Conservation (phyloP, 1,140 invertebrate genomes). For the Formica exsecta region DNA sequence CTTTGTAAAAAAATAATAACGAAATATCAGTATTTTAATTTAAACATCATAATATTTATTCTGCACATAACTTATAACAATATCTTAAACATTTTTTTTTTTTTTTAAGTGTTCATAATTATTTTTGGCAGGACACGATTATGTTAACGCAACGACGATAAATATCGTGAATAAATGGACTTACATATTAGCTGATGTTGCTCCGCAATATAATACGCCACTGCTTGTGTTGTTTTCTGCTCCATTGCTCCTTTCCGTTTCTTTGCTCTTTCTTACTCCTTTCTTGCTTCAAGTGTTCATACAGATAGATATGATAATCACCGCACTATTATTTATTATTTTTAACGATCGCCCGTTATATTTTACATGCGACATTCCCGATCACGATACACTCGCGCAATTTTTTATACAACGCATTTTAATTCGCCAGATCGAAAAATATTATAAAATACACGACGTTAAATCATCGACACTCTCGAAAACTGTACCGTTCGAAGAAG, state of each 20-base stretch:
- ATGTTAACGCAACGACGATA: not conserved
- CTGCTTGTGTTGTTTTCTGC: not conserved
- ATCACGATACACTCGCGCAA: not conserved
- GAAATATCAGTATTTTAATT: no score
- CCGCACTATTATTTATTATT: not conserved
- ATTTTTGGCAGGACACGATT: not conserved
- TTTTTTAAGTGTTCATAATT: conserved; percentile 4
- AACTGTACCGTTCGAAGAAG: no score
- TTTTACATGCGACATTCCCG: not conserved
- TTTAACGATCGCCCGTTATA: no score
- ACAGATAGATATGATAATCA: not conserved
- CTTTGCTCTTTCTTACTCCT: not conserved
- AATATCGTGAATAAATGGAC: not conserved
- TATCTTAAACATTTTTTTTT: no score
- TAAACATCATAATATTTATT: no score
- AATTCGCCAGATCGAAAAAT: not conserved
- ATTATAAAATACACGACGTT: not conserved
- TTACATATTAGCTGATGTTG: not conserved
- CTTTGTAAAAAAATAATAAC: no score
- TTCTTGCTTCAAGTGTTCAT: not conserved
- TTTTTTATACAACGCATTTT: not conserved
- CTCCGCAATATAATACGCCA: no score
- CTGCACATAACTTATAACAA: no score
- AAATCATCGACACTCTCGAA: not conserved
- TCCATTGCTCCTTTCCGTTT: not conserved